A percentile compares a stretch with the other conserved stretches of the same genome.
Evolutionary conservation across 2,888 invertebrate species (phyloP).

Genomic region (Ormyrus rosae): DNA sequence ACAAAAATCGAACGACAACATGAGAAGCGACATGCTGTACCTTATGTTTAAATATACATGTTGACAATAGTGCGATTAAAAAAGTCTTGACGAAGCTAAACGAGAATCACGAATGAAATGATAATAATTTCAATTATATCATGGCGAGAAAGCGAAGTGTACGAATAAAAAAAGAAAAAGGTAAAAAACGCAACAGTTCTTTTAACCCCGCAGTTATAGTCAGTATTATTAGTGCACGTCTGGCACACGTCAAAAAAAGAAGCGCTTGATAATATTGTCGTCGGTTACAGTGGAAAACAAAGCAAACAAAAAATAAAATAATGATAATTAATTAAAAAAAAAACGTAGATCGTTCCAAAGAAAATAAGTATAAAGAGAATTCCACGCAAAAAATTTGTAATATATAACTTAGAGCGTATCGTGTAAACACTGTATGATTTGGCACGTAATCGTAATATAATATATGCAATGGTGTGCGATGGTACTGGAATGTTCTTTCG

Average conservation of each 20-base stretch:
- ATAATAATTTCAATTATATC: slow-evolving; percentile 32
- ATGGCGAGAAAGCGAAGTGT: background rate
- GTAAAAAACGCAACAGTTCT: slow-evolving; percentile 58
- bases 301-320: slow-evolving; percentile 52
- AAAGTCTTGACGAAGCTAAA: slow-evolving; percentile 25
- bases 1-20: slow-evolving; percentile 8
- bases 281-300: slow-evolving; percentile 21
- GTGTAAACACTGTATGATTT: slow-evolving; percentile 47
- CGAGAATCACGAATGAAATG: background rate
- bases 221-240: slow-evolving; percentile 70
- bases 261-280: slow-evolving; percentile 45
- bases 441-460: slow-evolving; percentile 22
- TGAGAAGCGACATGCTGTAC: slow-evolving; percentile 1
- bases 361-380: slow-evolving; percentile 32
- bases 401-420: slow-evolving; percentile 35
- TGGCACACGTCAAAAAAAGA: slow-evolving; percentile 44
- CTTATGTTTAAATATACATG: slow-evolving; percentile 31
- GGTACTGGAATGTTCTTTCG: too few relatives aligned
- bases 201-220: slow-evolving; percentile 64
- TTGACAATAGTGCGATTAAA: slow-evolving; percentile 53
- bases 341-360: slow-evolving; percentile 56
- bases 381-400: slow-evolving; percentile 41
- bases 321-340: slow-evolving; percentile 21
- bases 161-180: slow-evolving; percentile 16
- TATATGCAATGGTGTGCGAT: slow-evolving; percentile 11